Percentiles rank a stretch among this genome's conserved stretches.
Evolutionary conservation across 2,797 vertebrate species (phyloP).

Genomic region (Yasuhikotakia modesta): DNA sequence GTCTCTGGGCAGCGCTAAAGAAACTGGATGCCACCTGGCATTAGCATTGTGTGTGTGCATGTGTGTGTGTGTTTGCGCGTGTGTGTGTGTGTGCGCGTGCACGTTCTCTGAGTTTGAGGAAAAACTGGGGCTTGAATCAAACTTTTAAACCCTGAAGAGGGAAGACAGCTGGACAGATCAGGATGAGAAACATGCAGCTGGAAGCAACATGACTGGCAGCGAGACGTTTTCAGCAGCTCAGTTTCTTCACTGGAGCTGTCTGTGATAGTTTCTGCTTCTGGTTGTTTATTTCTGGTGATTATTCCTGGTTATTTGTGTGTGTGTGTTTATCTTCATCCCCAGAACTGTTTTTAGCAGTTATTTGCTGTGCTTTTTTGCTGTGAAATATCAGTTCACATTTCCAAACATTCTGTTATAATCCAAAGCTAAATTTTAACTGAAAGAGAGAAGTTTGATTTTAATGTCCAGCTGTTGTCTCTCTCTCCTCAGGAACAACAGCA

Average conservation of each 20-base stretch:
- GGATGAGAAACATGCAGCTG: background rate
- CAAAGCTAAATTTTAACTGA: too few relatives aligned
- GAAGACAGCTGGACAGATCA: conserved; percentile 55
- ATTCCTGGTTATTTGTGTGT: background rate
- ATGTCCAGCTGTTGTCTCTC: background rate
- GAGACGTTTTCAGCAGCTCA: conserved; percentile 26
- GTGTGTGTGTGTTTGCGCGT: conserved; percentile 44
- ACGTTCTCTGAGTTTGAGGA: conserved; percentile 48
- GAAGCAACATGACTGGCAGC: conserved; percentile 41
- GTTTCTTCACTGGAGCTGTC: conserved; percentile 1
- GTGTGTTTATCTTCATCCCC: too few relatives aligned
- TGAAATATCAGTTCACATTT: too few relatives aligned
- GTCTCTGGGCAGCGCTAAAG: conserved; percentile 58
- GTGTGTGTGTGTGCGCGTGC: conserved; percentile 21
- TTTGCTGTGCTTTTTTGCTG: too few relatives aligned
- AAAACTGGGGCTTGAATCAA: conserved; percentile 55
- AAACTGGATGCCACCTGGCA: conserved; percentile 60
- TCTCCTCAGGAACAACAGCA: background rate
- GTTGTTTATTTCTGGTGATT: conserved; percentile 24
- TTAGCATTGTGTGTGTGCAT: conserved; percentile 49
- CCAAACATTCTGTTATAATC: too few relatives aligned
- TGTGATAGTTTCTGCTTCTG: conserved; percentile 20
- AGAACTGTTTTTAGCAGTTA: too few relatives aligned
- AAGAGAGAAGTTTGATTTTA: background rate
- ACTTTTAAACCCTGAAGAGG: conserved; percentile 50